Evolutionary conservation across 1,140 invertebrate species (phyloP).

Genomic region (Octopus sinensis): DNA sequence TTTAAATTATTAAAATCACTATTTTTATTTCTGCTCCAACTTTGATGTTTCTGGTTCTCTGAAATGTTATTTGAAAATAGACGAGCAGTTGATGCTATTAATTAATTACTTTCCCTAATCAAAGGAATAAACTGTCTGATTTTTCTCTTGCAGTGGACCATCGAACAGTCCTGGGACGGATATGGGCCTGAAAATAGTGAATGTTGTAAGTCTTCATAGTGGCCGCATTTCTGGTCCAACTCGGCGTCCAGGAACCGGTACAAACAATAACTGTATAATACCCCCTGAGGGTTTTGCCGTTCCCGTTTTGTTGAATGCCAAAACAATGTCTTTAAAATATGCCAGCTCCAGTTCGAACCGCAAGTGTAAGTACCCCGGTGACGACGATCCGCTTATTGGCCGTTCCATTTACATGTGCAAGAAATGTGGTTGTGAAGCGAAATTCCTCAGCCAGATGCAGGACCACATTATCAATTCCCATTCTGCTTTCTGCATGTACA

Average conservation of each 20-base stretch:
- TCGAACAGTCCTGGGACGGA: not conserved
- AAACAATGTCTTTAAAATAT: conserved; percentile 9
- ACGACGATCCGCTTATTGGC: not conserved
- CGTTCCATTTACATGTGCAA: conserved; percentile 8
- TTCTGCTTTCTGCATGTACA: conserved; percentile 2
- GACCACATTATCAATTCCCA: conserved; percentile 5
- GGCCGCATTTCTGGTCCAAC: not conserved
- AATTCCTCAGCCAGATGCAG: conserved; percentile 6
- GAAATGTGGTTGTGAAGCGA: conserved; percentile 5
- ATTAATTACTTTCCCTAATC: no score
- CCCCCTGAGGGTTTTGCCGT: not conserved
- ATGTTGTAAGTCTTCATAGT: conserved; percentile 1
- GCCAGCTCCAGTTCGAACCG: conserved; percentile 2
- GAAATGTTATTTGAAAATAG: no score
- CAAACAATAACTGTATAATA: not conserved
- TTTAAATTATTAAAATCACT: no score
- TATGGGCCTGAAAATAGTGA: conserved; percentile 11
- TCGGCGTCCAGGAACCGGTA: not conserved
- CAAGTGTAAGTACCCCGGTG: not conserved
- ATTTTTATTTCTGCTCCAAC: no score
- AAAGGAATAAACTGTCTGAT: no score
- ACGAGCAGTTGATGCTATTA: no score
- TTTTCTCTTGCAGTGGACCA: no score
- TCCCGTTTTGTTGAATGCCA: not conserved
- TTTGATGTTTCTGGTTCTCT: no score